Evolutionary conservation across 2,797 vertebrate genomes (phyloP), one percentile per base, ranked within the genome.

Genomic region (Melanotaenia pygmaea): DNA sequence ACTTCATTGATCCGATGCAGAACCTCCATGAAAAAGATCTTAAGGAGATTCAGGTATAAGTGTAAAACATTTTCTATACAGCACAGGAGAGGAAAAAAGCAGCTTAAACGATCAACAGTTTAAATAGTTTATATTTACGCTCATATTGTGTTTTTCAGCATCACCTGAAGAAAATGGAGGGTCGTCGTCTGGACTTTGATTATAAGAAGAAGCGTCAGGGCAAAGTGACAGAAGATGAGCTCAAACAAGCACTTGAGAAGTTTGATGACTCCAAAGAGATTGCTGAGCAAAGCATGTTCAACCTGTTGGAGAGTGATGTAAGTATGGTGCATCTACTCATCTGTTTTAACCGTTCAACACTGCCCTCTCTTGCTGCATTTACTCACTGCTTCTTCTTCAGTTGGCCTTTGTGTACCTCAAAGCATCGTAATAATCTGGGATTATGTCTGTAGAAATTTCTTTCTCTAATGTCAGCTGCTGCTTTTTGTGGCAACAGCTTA

Each of bases 161-260:
- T 85, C 98, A 99, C 84, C 93, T 99, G 79, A 99, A 99, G 93
- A 99, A 99, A 85, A 76, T 99, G 91, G 94, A 99, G 78, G 98
- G 98, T 12, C 94, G 98, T 7, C 97, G 98, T 65, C 89, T 99
- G 88, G 98, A 99, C 93, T 99, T 99, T 72, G 98, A 99, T 88
- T 99, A 99, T 82, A 99, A 99, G 91, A 99, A 99, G 95, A 99
- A 99, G 88, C 96, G 98, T n/a, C 97, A 99, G 90, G 96, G 96
- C 85, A 99, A 97, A 88, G 94, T 98, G 74, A 96, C 95, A 2
- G 98, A 99, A 0, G 97, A 99, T 0, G 98, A 99, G 81, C 90
- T 99, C 83, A 98, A 96, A 76, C 96, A 97, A 70, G 98, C 98
- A 0, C 93, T 99, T 63, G 98, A 99, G 87, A 99, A 99, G 74